Conservation (phyloP, 2,888 invertebrate species). For the Leistus spinibarbis region DNA sequence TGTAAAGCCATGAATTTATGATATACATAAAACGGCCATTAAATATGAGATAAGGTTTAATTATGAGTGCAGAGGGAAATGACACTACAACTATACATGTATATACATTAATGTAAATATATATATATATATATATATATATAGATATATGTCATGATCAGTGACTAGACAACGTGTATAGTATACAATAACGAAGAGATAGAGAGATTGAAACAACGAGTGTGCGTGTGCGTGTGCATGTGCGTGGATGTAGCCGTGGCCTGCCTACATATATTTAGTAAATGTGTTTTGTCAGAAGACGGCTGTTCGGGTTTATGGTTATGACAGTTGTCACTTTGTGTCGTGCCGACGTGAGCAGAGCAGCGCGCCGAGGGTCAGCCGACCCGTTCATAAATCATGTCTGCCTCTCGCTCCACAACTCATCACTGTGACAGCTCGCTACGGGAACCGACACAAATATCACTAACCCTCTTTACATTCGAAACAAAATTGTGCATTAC, state of each 20-base stretch:
- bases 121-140: background rate
- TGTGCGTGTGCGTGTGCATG: conserved; percentile 23
- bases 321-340: conserved; percentile 41
- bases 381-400: conserved; percentile 36
- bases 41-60: background rate
- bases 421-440: conserved; percentile 27
- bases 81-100: background rate
- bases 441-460: conserved; percentile 26
- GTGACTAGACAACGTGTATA: background rate
- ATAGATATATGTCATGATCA: background rate
- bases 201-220: conserved; percentile 3
- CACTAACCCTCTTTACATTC: conserved; percentile 7
- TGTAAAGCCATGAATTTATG: background rate
- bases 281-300: conserved; percentile 42
- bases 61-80: background rate
- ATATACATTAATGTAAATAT: background rate
- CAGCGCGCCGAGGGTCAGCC: conserved; percentile 16
- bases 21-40: background rate
- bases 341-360: conserved; percentile 30
- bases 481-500: no score
- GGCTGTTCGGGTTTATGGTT: conserved; percentile 40
- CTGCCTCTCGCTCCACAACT: conserved; percentile 22
- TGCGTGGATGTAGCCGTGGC: background rate
- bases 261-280: conserved; percentile 40
- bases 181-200: background rate